phyloP scores from a whole-genome alignment of 1,140 invertebrate genomes.

The Euwallacea fornicatus region DNA sequence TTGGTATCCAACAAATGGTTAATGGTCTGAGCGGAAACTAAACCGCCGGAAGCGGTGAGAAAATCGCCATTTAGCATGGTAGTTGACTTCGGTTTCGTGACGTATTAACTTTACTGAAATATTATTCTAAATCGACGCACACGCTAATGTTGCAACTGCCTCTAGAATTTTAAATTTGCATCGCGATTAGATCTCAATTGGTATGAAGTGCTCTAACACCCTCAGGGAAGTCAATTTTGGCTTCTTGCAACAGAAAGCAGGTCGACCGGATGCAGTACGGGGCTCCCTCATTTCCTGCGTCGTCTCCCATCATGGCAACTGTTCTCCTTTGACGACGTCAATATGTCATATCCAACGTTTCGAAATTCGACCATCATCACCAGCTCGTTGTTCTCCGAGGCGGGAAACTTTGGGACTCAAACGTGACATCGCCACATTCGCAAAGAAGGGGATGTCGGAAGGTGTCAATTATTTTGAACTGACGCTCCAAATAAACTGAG shows the following conservation, averaged over 20 bases:
- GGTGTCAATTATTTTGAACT: no score
- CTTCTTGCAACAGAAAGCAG: background rate
- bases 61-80: slow-evolving; percentile 56
- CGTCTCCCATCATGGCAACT: background rate
- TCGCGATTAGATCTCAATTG: slow-evolving; percentile 39
- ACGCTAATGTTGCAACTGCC: slow-evolving; percentile 39
- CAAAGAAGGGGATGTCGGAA: no score
- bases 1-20: slow-evolving; percentile 26
- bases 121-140: slow-evolving; percentile 51
- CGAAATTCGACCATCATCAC: no score
- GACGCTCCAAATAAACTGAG: no score
- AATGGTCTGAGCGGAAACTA: slow-evolving; percentile 52
- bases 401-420: no score
- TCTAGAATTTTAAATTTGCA: slow-evolving; percentile 46
- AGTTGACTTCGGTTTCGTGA: slow-evolving; percentile 54
- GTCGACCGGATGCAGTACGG: background rate
- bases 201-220: background rate
- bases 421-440: no score
- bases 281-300: background rate
- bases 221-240: background rate
- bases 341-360: no score
- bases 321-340: no score
- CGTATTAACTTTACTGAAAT: slow-evolving; percentile 43
- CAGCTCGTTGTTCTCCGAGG: no score
- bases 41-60: slow-evolving; percentile 53